Evolutionary conservation across 2,797 vertebrate species (phyloP), one percentile per base, ranked within the genome.

Genomic region (Myripristis jacobus): DNA sequence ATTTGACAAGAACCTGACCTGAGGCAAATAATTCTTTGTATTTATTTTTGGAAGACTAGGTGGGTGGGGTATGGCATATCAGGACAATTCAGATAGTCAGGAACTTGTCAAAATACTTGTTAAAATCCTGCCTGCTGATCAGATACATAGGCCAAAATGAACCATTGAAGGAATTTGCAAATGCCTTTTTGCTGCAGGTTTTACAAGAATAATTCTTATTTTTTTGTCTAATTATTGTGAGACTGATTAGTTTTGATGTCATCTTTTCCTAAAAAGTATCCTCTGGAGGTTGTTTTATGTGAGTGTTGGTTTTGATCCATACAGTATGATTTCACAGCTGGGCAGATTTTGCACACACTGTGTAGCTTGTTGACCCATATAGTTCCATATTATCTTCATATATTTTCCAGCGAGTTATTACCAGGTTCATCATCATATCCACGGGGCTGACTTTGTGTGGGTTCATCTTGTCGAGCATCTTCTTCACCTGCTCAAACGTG

Each of bases 351-450:
- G 34, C 2, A 36, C 34, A 36, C 12, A 10, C 1, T 25, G n/a
- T 53, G 21, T 34, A 10, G n/a, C 46, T 38, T 38, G n/a, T 15
- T 13, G 36, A 15, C 3, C 36, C 36, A 46, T 19, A 46, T n/a
- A n/a, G n/a, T n/a, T 46, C 4, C 44, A n/a, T 24, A 12, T 36
- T 16, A 58, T 61, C 62, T 47, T 10, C 24, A 13, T 25, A 4
- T 19, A 31, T 31, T 44, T n/a, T 11, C 54, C 31, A 56, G 27
- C n/a, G 29, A 43, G n/a, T 12, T 56, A 69, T 89, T 90, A 95
- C 94, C 94, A 94, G 85, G 75, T 93, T 95, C 93, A 94, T 95
- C 93, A 93, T 94, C 92, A 94, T 94, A 82, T 95, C 93, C 66
- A 95, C 93, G 0, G 94, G 93, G 88, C 93, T 95, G 70, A 94